Percentiles rank a stretch among this genome's conserved stretches.
Conservation (phyloP, 30 jellyfish, hydroid and myxozoan species). For the Pelagia noctiluca region DNA sequence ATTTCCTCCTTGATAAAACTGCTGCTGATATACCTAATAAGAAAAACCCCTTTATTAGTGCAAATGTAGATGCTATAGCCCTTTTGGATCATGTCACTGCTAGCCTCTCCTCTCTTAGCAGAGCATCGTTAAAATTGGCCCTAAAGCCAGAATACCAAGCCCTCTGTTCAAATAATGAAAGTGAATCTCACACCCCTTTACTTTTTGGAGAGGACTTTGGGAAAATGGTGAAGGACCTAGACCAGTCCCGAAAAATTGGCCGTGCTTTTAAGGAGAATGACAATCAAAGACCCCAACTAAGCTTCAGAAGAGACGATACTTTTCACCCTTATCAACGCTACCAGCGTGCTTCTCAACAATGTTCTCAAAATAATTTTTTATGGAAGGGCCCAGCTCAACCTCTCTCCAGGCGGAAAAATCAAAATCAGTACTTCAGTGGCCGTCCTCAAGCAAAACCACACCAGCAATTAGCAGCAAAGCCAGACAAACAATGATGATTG, state of each 20-base stretch:
- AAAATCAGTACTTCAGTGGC: background rate
- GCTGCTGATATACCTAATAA: background rate
- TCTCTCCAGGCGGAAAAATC: background rate
- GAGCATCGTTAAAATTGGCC: conserved; percentile 4
- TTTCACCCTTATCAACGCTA: conserved; percentile 5
- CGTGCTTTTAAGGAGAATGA: background rate
- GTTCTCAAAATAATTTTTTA: background rate
- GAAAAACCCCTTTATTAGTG: conserved; percentile 3
- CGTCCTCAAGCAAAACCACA: conserved; percentile 8
- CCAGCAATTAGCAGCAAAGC: conserved; percentile 1
- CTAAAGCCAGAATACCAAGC: conserved; percentile 2
- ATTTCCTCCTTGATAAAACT: conserved; percentile 2
- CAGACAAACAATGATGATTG: background rate
- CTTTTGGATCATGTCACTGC: too few relatives aligned
- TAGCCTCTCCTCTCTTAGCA: too few relatives aligned
- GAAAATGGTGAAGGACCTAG: too few relatives aligned
- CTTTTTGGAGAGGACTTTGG: conserved; percentile 3
- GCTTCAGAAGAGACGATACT: conserved; percentile 2
- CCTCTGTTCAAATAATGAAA: conserved; percentile 2
- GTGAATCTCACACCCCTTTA: conserved; percentile 4
- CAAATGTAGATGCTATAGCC: conserved; percentile 2
- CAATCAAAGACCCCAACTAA: conserved; percentile 1
- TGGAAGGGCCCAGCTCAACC: conserved; percentile 4
- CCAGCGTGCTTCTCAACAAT: background rate
- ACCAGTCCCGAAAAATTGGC: conserved; percentile 4